phyloP scores from a whole-genome alignment of 2,113 vertebrate genomes.

The Athene noctua region DNA sequence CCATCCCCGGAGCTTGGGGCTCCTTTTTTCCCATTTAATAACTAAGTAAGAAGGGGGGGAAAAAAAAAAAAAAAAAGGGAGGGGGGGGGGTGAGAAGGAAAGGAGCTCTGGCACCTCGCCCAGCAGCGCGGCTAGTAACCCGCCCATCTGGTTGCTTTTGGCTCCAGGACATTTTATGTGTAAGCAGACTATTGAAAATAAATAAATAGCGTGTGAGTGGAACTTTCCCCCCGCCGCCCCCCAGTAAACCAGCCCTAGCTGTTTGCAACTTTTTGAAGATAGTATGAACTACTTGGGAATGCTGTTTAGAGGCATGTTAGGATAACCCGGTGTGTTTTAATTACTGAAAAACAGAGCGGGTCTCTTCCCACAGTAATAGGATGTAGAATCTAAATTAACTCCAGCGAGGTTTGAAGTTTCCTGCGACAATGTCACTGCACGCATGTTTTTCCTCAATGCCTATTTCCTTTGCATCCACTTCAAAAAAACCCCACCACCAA shows the following conservation, averaged over 20 bases:
- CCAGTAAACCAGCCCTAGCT: background rate
- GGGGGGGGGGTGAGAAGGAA: background rate
- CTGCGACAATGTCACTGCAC: background rate
- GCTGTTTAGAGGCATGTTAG: background rate
- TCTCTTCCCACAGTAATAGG: background rate
- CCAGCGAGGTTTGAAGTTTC: constrained; percentile 10
- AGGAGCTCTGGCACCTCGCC: constrained; percentile 40
- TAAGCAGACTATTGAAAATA: constrained; percentile 20
- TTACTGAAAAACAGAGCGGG: background rate
- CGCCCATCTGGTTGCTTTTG: constrained; percentile 43
- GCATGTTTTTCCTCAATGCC: background rate
- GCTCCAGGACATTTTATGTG: background rate
- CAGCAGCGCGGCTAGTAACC: constrained; percentile 4
- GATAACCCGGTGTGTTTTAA: background rate
- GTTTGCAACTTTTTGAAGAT: background rate
- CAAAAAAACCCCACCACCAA: background rate
- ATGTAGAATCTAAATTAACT: background rate
- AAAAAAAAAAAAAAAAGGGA: too few species aligned
- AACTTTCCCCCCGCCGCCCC: background rate
- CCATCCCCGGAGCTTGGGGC: too few species aligned
- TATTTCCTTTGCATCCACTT: background rate
- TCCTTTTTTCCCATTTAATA: background rate
- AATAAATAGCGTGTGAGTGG: constrained; percentile 3
- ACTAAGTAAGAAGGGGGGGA: background rate
- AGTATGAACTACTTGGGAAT: background rate